Percentiles rank a stretch among this genome's conserved stretches.
phyloP scores from a whole-genome alignment of 2,888 invertebrate genomes.

The Lamellibrachia satsuma region DNA sequence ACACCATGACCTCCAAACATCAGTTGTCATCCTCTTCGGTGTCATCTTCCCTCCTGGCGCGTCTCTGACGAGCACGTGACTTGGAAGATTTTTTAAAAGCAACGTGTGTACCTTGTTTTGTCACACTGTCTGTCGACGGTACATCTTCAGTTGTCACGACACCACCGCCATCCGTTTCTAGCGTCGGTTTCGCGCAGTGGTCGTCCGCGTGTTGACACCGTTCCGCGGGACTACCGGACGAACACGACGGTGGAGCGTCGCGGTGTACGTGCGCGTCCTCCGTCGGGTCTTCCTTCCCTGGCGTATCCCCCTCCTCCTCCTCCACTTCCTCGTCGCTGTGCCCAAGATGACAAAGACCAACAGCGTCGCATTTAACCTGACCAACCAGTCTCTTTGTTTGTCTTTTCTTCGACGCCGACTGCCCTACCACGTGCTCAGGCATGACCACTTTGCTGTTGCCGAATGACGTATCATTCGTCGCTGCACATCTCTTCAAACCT shows the following conservation, averaged over 20 bases:
- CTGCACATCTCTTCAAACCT: neutral
- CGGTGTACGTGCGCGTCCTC: neutral
- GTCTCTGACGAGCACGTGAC: constrained; percentile 9
- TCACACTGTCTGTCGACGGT: constrained; percentile 6
- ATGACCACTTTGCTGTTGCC: constrained; percentile 23
- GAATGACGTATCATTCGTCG: constrained; percentile 7
- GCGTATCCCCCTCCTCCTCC: neutral
- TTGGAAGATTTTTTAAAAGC: neutral
- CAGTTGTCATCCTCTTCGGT: neutral
- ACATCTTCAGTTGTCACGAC: neutral
- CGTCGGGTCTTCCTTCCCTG: neutral
- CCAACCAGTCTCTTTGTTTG: neutral
- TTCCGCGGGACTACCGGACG: neutral
- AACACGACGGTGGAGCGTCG: neutral
- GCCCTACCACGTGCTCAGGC: constrained; percentile 17
- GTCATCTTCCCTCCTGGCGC: neutral
- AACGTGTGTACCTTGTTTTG: neutral
- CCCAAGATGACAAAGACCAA: constrained; percentile 13
- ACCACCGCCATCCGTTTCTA: neutral
- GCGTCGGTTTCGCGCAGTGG: neutral
- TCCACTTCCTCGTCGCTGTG: constrained; percentile 20
- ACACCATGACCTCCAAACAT: neutral
- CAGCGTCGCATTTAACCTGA: neutral
- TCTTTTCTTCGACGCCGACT: constrained; percentile 3
- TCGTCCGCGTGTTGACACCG: neutral